These are phyloP conservation scores for Lithobates sylvaticus DNA, from an alignment of 2,797 vertebrate genomes.

Conservation along the genomic window DNA sequence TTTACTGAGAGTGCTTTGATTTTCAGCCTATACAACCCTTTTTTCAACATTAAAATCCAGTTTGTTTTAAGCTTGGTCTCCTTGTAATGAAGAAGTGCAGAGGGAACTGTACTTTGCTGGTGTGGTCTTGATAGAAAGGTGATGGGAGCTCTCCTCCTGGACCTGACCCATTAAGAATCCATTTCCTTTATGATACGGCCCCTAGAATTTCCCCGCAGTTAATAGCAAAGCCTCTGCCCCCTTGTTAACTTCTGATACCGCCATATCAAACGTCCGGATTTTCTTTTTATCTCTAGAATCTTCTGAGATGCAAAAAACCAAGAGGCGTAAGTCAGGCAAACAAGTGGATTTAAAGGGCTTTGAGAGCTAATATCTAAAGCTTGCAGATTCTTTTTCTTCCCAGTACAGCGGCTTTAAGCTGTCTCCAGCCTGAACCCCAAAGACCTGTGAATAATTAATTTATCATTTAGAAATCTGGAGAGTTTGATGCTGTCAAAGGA, in stretches of 20 bases:
- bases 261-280: conserved; percentile 58
- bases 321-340: conserved; percentile 60
- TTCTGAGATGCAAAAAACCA: conserved; percentile 56
- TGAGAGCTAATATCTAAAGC: conserved; percentile 65
- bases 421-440: conserved; percentile 33
- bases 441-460: conserved; percentile 70
- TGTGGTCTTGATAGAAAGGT: conserved; percentile 25
- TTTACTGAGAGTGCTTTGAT: background rate
- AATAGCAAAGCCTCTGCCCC: conserved; percentile 47
- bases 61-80: background rate
- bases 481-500: conserved; percentile 57
- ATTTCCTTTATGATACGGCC: conserved; percentile 34
- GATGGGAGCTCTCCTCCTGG: conserved; percentile 4
- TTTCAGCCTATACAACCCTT: background rate
- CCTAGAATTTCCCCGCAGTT: conserved; percentile 40
- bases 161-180: conserved; percentile 20
- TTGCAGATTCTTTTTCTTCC: conserved; percentile 64
- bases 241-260: conserved; percentile 48
- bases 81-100: background rate
- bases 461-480: conserved; percentile 63
- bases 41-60: background rate
- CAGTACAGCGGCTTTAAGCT: conserved; percentile 63
- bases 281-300: conserved; percentile 61
- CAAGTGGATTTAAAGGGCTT: conserved; percentile 62
- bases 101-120: conserved; percentile 1